phyloP scores from a whole-genome alignment of 1,140 invertebrate species.

The Drosophila auraria region DNA sequence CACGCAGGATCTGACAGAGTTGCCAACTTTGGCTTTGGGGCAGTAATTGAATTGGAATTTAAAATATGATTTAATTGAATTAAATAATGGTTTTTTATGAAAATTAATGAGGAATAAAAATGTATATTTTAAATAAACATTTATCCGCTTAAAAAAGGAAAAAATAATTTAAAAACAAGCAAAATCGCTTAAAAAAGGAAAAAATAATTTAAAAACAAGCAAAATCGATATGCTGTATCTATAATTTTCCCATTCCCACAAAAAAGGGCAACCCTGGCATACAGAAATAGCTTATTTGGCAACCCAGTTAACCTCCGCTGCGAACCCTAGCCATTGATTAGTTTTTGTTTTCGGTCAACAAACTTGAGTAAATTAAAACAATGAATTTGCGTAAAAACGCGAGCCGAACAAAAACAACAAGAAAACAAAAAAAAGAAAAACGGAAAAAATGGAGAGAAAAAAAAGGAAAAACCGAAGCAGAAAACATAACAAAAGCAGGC shows the following conservation, averaged over 20 bases:
- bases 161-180: too few relatives aligned
- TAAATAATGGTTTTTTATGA: too few relatives aligned
- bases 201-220: too few relatives aligned
- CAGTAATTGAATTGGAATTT: too few relatives aligned
- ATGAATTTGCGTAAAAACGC: conserved; percentile 81
- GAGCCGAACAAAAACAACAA: conserved; percentile 43
- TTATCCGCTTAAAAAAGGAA: too few relatives aligned
- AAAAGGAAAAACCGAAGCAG: conserved; percentile 24
- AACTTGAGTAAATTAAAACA: conserved; percentile 83
- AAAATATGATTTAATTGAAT: too few relatives aligned
- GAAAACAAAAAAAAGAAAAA: conserved; percentile 11
- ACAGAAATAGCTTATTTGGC: background rate
- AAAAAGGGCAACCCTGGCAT: background rate
- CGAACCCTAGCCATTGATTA: conserved; percentile 64
- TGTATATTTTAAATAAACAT: too few relatives aligned
- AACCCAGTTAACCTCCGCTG: conserved; percentile 15
- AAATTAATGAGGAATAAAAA: too few relatives aligned
- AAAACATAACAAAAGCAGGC: conserved; percentile 53
- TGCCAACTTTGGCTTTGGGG: background rate
- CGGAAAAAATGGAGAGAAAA: background rate
- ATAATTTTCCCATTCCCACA: background rate
- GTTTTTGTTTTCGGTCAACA: conserved; percentile 83
- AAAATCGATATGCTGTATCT: too few relatives aligned
- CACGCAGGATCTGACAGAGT: background rate
- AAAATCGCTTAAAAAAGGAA: too few relatives aligned